phyloP scores from a whole-genome alignment of 53 echinoderm and acorn worm species.

The Paracentrotus lividus region DNA sequence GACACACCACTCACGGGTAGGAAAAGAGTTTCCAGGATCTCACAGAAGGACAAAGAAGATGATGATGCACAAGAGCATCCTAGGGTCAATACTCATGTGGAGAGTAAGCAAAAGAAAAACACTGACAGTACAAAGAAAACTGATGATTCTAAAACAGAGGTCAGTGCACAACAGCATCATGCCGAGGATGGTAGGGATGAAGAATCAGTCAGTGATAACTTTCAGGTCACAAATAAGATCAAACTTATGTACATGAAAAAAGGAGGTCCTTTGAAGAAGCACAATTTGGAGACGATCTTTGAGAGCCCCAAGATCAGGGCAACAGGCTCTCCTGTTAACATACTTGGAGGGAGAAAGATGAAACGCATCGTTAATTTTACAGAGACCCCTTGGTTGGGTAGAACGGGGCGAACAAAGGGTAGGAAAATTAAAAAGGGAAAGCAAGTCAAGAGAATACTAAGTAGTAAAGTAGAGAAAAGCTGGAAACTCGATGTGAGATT shows the following conservation, averaged over 20 bases:
- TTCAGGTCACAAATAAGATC: constrained; percentile 56
- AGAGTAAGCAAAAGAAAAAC: background rate
- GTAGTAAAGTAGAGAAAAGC: constrained; percentile 40
- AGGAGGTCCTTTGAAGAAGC: constrained; percentile 52
- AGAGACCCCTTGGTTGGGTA: constrained; percentile 65
- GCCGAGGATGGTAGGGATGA: background rate
- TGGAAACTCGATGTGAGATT: constrained; percentile 60
- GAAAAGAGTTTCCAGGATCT: constrained; percentile 59
- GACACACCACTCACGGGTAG: constrained; percentile 56
- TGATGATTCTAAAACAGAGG: background rate
- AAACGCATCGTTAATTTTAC: constrained; percentile 27
- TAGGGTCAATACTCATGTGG: background rate
- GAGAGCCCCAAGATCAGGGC: constrained; percentile 57
- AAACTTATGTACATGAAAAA: constrained; percentile 54
- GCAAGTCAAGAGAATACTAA: constrained; percentile 28
- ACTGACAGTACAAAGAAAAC: background rate
- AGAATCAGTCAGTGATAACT: background rate
- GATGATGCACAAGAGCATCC: background rate
- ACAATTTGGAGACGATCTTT: constrained; percentile 65
- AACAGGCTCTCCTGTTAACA: constrained; percentile 20
- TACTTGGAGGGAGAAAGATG: constrained; percentile 33
- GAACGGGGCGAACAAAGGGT: constrained; percentile 43
- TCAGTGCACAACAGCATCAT: background rate
- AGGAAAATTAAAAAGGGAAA: constrained; percentile 48
- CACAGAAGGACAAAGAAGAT: constrained; percentile 47